Percentiles rank a stretch among this genome's conserved stretches.
Evolutionary conservation across 2,888 invertebrate genomes (phyloP).

Genomic region (Andrena marginata): DNA sequence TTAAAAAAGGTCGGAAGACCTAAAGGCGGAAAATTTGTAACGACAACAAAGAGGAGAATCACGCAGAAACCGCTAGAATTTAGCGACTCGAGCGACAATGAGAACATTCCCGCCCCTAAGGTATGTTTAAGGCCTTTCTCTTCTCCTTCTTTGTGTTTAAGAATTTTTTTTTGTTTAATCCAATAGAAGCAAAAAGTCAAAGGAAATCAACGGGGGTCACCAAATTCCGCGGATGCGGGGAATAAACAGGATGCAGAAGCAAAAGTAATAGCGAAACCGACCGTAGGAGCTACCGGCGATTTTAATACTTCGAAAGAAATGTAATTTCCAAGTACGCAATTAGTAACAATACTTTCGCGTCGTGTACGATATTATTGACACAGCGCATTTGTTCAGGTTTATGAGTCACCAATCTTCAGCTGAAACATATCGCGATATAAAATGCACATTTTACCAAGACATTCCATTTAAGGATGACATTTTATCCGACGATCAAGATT

Average conservation of each 20-base stretch:
- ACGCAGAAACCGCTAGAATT: neutral
- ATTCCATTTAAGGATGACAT: slow-evolving; percentile 55
- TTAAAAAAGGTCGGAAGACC: neutral
- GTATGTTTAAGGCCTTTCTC: slow-evolving; percentile 8
- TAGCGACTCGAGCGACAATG: neutral
- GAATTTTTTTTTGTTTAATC: neutral
- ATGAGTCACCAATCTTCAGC: slow-evolving; percentile 29
- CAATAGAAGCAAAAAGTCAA: neutral
- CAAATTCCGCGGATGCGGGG: neutral
- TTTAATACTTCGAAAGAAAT: slow-evolving; percentile 6
- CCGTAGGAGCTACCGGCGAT: neutral
- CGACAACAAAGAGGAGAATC: neutral
- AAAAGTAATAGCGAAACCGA: neutral
- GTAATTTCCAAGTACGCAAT: slow-evolving; percentile 25
- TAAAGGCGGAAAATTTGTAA: neutral
- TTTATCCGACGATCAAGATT: slow-evolving; percentile 74
- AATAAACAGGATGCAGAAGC: neutral
- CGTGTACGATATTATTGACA: neutral
- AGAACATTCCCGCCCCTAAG: neutral
- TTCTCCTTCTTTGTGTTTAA: neutral
- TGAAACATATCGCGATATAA: slow-evolving; percentile 24
- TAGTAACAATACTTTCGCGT: neutral
- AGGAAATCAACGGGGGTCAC: neutral
- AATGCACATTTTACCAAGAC: slow-evolving; percentile 52
- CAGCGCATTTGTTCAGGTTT: slow-evolving; percentile 29